Base-by-base conservation (phyloP, 2,113 vertebrate species). In the Columba janthina region DNA sequence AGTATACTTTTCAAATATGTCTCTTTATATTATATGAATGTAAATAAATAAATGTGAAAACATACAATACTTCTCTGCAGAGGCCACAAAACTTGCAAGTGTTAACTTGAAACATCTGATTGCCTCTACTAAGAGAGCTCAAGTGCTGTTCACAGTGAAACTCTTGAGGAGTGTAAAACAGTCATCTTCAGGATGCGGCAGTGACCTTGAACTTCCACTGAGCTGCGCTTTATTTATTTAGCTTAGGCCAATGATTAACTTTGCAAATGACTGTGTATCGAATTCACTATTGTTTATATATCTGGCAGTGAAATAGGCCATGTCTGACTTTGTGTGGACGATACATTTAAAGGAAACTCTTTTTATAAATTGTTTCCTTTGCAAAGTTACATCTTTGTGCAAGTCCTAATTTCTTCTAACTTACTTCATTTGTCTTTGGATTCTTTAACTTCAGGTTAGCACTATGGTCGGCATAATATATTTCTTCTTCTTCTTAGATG, bases 201-300 rank as follows among this genome's bases (percentile, higher is more conserved):
- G 10, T 84, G 90, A 94, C 94, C 90, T 95, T 96, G 90, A 96
- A 75, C n/a, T 44, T 94, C 58, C 28, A 36, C 42, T 28, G 73
- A 78, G 82, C 57, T 77, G 53, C 57, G 53, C 53, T 82, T 89
- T 84, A 36, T 85, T 88, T 81, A 85, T 84, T 93, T 90, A 80
- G 79, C 28, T 74, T 76, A 75, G 56, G 71, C 64, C 60, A 93
- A 84, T 88, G 29, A 94, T 96, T 96, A 96, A 94, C 94, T 85
- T 88, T 91, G 24, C 75, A 95, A 92, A 83, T 84, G 75, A n/a
- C 71, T 80, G 28, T 73, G 16, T 75, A 66, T 95, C 8, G 2
- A 92, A 88, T 93, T 93, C 3, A 4, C 73, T 12, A 44, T 78
- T 96, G 75, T 93, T 96, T 90, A 24, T 73, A 1, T 58, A 56